Conservation (phyloP, 2,797 vertebrate species). For the Pseudochirops corinnae region DNA sequence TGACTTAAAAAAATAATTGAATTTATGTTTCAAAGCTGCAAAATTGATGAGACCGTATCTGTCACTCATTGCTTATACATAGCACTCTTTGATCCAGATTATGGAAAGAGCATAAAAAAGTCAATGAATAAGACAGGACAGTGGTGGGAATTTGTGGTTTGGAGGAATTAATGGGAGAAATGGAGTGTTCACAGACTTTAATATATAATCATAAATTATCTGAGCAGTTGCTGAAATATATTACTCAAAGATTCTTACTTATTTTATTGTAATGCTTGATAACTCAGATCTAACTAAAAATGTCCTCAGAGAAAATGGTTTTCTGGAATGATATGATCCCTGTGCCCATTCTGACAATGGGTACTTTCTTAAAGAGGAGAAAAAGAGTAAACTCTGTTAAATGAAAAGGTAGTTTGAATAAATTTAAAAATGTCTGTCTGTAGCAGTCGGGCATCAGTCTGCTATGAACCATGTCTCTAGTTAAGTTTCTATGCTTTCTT, state of each 20-base stretch:
- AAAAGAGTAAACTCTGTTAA: slow-evolving; percentile 55
- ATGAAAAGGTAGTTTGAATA: slow-evolving; percentile 41
- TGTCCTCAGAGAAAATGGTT: slow-evolving; percentile 41
- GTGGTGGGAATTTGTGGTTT: slow-evolving; percentile 21
- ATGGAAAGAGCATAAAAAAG: neutral
- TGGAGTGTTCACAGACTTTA: slow-evolving; percentile 42
- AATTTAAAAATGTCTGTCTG: neutral
- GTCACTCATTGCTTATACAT: slow-evolving; percentile 19
- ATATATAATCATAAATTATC: slow-evolving; percentile 41
- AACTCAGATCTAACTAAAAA: slow-evolving; percentile 46
- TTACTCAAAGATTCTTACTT: slow-evolving; percentile 51
- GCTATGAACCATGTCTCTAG: too few species aligned
- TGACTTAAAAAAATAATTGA: slow-evolving; percentile 40
- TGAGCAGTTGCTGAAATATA: slow-evolving; percentile 58
- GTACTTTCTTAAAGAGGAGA: neutral
- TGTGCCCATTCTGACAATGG: slow-evolving; percentile 20
- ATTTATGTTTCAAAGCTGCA: slow-evolving; percentile 18
- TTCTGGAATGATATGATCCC: slow-evolving; percentile 42
- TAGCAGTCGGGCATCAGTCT: neutral
- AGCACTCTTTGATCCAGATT: slow-evolving; percentile 29
- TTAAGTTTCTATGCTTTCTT: neutral
- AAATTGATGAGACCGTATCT: neutral
- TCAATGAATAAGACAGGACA: slow-evolving; percentile 4
- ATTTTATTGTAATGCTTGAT: slow-evolving; percentile 27
- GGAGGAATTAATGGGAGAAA: slow-evolving; percentile 45